Evolutionary conservation across 2,797 vertebrate species (phyloP), one percentile per base, ranked within the genome.

Genomic region (Neopelma chrysocephalum): DNA sequence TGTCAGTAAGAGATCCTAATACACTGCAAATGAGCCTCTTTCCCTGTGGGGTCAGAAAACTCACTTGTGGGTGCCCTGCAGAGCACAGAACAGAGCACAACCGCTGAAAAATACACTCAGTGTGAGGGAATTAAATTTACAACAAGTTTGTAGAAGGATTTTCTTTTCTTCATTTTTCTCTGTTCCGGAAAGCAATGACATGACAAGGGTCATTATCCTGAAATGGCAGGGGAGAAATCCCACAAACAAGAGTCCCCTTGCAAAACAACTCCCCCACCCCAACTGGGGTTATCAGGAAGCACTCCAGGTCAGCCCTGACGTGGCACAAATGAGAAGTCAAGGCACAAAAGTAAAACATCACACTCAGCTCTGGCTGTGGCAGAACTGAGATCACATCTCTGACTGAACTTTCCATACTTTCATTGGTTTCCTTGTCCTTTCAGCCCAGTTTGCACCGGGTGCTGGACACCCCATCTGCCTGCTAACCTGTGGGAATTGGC

Each of bases 321-420:
- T 31, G 48, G 40, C 43, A 72, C 13, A 51, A 50, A 58, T 38
- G 10, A 76, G 26, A 65, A 79, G 18, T 26, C 66, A 71, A n/a
- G 57, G 76, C 82, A 77, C 58, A 45, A 26, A 32, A 81, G 20
- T n/a, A 15, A 76, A 92, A 82, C 38, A 48, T 13, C 16, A 32
- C 61, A 36, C 47, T 13, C 18, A 51, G 27, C 57, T 72, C 58
- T 15, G 83, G 73, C 36, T 60, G 43, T 3, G 47, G 53, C 86
- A 80, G 81, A 76, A 31, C 75, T 31, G 38, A 71, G 60, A 60
- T 25, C 68, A 17, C 57, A 40, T 57, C 65, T 92, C 54, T 58
- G 40, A 48, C 69, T 56, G 48, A 87, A 82, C 92, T 96, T 92
- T 32, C 90, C 43, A 26, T 77, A 85, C 90, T 93, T 89, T 54